Conservation (phyloP, 2,797 vertebrate species). For the Rhinella marina region DNA sequence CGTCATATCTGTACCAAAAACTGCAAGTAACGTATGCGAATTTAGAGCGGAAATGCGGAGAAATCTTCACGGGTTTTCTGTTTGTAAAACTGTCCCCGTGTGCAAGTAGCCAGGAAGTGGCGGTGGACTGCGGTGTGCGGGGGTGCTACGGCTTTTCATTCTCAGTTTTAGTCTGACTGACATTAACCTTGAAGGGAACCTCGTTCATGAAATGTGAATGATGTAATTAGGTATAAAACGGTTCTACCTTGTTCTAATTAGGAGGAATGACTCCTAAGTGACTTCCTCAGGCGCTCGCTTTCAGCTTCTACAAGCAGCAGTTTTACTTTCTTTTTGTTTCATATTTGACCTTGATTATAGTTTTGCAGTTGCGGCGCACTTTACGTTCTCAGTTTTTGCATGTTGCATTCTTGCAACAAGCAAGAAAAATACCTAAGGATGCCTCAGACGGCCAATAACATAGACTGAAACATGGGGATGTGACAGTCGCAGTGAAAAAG, state of each 20-base stretch:
- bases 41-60: too few species aligned
- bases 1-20: too few species aligned
- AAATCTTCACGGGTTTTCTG: too few species aligned
- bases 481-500: too few species aligned
- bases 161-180: neutral
- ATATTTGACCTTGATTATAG: neutral
- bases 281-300: neutral
- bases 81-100: too few species aligned
- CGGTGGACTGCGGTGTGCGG: neutral
- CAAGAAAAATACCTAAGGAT: too few species aligned
- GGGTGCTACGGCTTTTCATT: neutral
- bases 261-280: neutral
- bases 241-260: neutral
- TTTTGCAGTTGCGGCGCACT: neutral
- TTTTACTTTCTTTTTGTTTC: neutral
- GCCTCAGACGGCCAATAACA: too few species aligned
- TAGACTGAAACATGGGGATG: too few species aligned
- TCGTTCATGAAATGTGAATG: neutral
- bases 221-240: neutral
- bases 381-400: too few species aligned
- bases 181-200: neutral
- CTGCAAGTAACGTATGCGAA: too few species aligned
- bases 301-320: neutral
- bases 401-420: too few species aligned
- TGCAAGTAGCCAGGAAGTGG: too few species aligned